Evolutionary conservation across 2,888 invertebrate species (phyloP).

Genomic region (Diplolepis rosae): DNA sequence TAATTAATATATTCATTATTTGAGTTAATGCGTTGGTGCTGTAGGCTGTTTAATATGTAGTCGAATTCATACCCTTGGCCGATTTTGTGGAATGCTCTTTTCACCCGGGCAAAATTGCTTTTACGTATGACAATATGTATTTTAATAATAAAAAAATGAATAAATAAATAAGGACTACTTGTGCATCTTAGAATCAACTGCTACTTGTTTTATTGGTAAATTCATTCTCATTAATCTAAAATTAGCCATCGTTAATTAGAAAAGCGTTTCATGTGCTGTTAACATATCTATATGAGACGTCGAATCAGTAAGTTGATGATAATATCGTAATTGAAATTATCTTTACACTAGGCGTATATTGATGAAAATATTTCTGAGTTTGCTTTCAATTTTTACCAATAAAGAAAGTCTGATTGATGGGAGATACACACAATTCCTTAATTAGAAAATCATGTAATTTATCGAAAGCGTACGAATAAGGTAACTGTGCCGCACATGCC

Average conservation of each 20-base stretch:
- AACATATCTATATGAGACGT: slow-evolving; percentile 1
- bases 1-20: slow-evolving; percentile 52
- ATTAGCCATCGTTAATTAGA: not conserved
- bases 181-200: slow-evolving; percentile 28
- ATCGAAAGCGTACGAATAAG: slow-evolving; percentile 9
- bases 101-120: slow-evolving; percentile 23
- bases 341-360: not conserved
- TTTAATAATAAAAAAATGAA: slow-evolving; percentile 44
- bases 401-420: slow-evolving; percentile 27
- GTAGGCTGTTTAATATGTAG: slow-evolving; percentile 52
- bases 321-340: too few species aligned
- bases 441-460: slow-evolving; percentile 35
- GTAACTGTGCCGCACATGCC: slow-evolving; percentile 18
- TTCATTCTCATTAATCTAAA: not conserved
- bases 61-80: slow-evolving; percentile 30
- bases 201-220: slow-evolving; percentile 38
- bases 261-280: not conserved
- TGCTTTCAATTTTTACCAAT: slow-evolving; percentile 8
- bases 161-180: slow-evolving; percentile 42
- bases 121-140: slow-evolving; percentile 28
- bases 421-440: slow-evolving; percentile 46
- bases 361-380: not conserved
- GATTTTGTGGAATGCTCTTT: slow-evolving; percentile 14
- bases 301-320: not conserved
- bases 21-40: slow-evolving; percentile 55